Evolutionary conservation across 1,140 invertebrate genomes (phyloP).

Genomic region (Batillaria attramentaria): DNA sequence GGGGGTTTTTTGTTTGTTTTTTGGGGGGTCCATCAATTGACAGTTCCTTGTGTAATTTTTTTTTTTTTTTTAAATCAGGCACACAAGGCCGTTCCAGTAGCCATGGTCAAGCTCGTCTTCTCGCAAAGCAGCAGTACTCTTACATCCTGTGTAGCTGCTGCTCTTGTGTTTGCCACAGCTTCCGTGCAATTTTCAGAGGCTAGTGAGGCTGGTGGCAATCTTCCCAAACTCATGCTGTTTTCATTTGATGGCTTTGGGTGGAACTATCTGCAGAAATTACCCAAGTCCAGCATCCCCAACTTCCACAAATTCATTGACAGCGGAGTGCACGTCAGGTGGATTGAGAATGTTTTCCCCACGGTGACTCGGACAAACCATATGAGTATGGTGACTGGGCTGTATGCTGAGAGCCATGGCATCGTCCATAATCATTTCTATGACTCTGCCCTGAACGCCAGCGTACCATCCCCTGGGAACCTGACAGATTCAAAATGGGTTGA

Average conservation of each 20-base stretch:
- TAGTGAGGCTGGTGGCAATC: neutral
- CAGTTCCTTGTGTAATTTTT: too few relatives aligned
- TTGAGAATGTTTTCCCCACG: constrained; percentile 78
- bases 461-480: too few relatives aligned
- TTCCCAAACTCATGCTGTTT: neutral
- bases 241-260: constrained; percentile 16
- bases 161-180: too few relatives aligned
- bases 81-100: too few relatives aligned
- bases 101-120: too few relatives aligned
- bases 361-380: constrained; percentile 89
- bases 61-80: too few relatives aligned
- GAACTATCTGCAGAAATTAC: neutral
- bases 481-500: constrained; percentile 60
- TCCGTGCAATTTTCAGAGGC: too few relatives aligned
- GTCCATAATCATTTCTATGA: constrained; percentile 81
- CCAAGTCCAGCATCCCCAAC: constrained; percentile 40
- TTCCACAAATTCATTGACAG: constrained; percentile 66
- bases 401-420: constrained; percentile 83
- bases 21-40: too few relatives aligned
- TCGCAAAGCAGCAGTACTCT: too few relatives aligned
- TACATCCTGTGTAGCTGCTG: too few relatives aligned
- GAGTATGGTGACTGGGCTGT: constrained; percentile 83
- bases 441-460: constrained; percentile 69
- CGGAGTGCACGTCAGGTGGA: constrained; percentile 58
- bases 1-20: too few relatives aligned